Conservation (phyloP, 2,113 vertebrate genomes). For the Passerina amoena region DNA sequence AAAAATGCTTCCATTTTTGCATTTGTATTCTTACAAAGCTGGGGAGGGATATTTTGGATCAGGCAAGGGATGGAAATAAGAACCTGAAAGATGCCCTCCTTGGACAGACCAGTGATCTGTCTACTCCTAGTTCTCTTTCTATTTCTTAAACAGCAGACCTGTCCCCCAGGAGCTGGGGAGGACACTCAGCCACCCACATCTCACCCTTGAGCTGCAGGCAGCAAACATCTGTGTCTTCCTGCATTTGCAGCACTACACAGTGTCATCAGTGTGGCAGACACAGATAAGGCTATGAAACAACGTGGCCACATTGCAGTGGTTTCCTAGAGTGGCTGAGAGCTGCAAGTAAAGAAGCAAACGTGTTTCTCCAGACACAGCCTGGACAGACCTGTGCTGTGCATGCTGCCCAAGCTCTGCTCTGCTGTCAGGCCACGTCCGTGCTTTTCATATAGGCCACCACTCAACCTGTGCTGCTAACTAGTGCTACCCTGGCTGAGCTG, state of each 20-base stretch:
- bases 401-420: background rate
- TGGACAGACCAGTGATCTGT: background rate
- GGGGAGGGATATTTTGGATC: background rate
- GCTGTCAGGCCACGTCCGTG: fast-evolving
- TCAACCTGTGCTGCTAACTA: fast-evolving
- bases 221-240: background rate
- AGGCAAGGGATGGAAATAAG: background rate
- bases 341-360: background rate
- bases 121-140: background rate
- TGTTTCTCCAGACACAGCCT: background rate
- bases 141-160: background rate
- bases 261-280: background rate
- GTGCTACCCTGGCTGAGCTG: background rate
- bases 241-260: background rate
- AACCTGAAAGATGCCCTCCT: background rate
- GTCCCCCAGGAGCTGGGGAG: background rate
- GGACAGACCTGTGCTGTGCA: background rate
- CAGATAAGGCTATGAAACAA: background rate
- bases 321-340: background rate
- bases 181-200: background rate
- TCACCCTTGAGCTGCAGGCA: background rate
- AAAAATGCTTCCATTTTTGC: background rate
- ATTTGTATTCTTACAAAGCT: background rate
- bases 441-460: background rate
- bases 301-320: background rate